Base-by-base conservation (phyloP, 2,797 vertebrate species). In the Mormyrops attenuatus region DNA sequence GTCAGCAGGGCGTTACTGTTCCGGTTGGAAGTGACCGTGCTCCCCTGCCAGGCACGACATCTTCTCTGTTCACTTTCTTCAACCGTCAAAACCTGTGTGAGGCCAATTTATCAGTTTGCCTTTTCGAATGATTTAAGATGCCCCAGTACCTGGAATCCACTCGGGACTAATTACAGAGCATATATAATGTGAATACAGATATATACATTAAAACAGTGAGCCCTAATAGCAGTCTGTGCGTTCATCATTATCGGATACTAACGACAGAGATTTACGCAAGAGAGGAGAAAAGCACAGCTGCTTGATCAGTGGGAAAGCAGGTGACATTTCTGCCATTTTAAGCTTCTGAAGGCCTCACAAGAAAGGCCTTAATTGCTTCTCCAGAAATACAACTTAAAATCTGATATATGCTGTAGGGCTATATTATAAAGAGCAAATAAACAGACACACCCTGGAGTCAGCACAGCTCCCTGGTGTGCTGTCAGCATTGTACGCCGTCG, bases 281-380 rank as follows among this genome's bases (percentile, higher is more conserved):
- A n/a, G 15, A 15, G 34, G 30, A 87, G 26, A 20, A 55, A 34
- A 17, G 22, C 85, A 53, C 22, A 17, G 52, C 49, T 86, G 47
- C n/a, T 30, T 55, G 85, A 30, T 17, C 50, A 30, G 49, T 34
- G 41, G 41, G 77, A 44, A 82, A 22, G 41, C 17, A 38, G 85
- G 50, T 60, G 50, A 87, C 30, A 20, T 87, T 60, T 26, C 50
- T 60, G 20, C 20, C 4, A 30, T 30, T 86, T 49, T 53, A 9
- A n/a, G 41, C 77, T 82, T 82, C 41, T n/a, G 77, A 47, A 82
- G 77, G 20, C 6, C 20, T 22, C 20, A 82, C 47, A 47, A 82
- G 77, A 47, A 82, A 82, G 77, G 3, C 38, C 77, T 47, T 82
- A 82, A 82, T 47, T 82, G 77, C 77, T 77, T 77, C 69, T 77